Conservation (phyloP, 2,113 vertebrate genomes). For the Etheostoma cragini region DNA sequence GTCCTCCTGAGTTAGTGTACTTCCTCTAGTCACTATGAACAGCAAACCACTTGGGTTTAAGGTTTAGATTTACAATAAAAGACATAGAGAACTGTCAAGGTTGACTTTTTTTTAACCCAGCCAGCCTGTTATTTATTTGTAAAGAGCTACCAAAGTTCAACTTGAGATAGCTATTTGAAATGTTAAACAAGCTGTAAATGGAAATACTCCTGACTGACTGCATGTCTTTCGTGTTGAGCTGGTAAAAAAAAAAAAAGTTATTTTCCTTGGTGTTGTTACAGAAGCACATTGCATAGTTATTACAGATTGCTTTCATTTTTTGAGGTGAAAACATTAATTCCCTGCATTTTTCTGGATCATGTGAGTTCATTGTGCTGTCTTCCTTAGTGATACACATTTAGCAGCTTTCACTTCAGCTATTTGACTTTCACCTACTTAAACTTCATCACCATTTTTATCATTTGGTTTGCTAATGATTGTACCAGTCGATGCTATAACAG, state of each 20-base stretch:
- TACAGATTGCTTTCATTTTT: background rate
- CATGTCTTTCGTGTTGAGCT: background rate
- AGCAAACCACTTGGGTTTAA: background rate
- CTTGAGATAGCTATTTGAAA: background rate
- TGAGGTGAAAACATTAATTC: background rate
- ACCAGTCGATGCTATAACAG: background rate
- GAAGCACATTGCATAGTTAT: too few species aligned
- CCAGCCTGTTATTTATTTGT: background rate
- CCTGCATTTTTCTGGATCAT: background rate
- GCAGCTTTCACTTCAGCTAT: slow-evolving; percentile 21
- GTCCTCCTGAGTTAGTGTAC: too few species aligned
- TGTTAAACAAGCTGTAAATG: background rate
- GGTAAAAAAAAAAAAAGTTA: background rate
- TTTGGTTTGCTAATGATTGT: background rate
- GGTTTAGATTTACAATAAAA: background rate
- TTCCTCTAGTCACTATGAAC: too few species aligned
- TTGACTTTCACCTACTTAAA: slow-evolving; percentile 1
- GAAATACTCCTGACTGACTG: background rate
- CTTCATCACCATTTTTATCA: background rate
- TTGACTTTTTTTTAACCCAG: slow-evolving; percentile 24
- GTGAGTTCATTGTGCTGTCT: background rate
- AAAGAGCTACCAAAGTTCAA: background rate
- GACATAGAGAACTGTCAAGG: too few species aligned
- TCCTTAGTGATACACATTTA: slow-evolving; percentile 4
- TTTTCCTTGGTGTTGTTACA: background rate